These are phyloP conservation scores for Alloscopus bannaensis DNA, from an alignment of 2,888 invertebrate species.

Conservation along the genomic window DNA sequence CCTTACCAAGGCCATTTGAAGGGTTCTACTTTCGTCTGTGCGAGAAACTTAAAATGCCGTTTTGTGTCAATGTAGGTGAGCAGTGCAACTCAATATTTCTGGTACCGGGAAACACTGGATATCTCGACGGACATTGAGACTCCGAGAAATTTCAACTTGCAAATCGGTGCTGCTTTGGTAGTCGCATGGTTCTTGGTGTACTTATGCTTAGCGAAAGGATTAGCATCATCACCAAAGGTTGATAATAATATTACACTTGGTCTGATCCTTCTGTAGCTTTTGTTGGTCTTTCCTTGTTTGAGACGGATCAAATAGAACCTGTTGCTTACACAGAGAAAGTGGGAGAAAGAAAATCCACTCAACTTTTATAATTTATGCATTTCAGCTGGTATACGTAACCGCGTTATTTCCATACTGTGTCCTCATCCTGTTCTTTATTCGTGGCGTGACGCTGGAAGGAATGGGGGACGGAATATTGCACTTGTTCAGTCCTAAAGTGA, in stretches of 20 bases:
- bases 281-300: neutral
- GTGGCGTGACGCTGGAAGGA: conserved; percentile 93
- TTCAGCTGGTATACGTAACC: conserved; percentile 89
- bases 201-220: conserved; percentile 98
- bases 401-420: conserved; percentile 98
- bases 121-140: conserved; percentile 91
- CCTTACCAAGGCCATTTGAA: too few species aligned
- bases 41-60: too few species aligned
- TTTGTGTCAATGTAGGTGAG: conserved; percentile 28
- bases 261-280: too few species aligned
- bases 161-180: conserved; percentile 89
- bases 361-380: conserved; percentile 43
- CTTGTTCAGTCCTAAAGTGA: conserved; percentile 90
- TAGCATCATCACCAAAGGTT: conserved; percentile 97
- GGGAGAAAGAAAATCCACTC: neutral
- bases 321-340: conserved; percentile 30
- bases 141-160: conserved; percentile 92
- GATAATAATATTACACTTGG: too few species aligned
- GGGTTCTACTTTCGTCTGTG: too few species aligned
- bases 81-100: conserved; percentile 83
- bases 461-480: conserved; percentile 91
- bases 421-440: conserved; percentile 95
- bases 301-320: neutral
- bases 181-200: conserved; percentile 91
- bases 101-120: conserved; percentile 94